Evolutionary conservation across 2,113 vertebrate genomes (phyloP).

Genomic region (Myodes glareolus): DNA sequence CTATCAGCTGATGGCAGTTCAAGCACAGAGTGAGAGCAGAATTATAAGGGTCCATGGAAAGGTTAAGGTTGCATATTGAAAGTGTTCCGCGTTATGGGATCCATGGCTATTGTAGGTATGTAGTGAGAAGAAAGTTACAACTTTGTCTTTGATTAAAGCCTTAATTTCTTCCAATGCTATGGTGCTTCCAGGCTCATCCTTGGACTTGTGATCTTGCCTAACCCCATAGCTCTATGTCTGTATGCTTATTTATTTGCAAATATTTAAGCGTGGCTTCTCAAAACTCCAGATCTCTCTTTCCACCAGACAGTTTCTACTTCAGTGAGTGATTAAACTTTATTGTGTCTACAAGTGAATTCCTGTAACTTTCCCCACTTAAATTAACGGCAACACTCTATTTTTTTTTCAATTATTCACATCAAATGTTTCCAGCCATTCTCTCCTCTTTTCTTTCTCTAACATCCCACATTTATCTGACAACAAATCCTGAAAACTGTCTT

Average conservation of each 20-base stretch:
- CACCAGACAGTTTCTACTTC: neutral
- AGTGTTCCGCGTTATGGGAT: neutral
- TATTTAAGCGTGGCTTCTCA: slow-evolving; percentile 20
- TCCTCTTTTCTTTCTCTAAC: slow-evolving; percentile 27
- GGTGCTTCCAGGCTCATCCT: neutral
- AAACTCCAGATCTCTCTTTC: slow-evolving; percentile 15
- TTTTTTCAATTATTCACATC: slow-evolving; percentile 19
- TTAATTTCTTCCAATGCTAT: neutral
- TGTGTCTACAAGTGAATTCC: slow-evolving; percentile 11
- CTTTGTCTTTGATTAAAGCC: slow-evolving; percentile 33
- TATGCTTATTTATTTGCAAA: neutral
- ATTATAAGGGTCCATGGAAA: neutral
- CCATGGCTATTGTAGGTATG: neutral
- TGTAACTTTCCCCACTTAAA: slow-evolving; percentile 28
- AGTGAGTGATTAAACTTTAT: slow-evolving; percentile 35
- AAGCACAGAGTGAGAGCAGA: neutral
- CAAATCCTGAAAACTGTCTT: slow-evolving; percentile 35
- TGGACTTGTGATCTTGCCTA: neutral
- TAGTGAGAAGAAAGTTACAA: neutral
- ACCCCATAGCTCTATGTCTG: neutral
- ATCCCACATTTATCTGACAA: neutral
- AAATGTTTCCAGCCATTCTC: slow-evolving; percentile 21
- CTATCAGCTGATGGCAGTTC: neutral
- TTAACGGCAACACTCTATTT: neutral
- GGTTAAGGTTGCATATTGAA: neutral